A percentile compares a stretch with the other conserved stretches of the same genome.
Evolutionary conservation across 2,888 invertebrate species (phyloP).

Genomic region (Endomychus coccineus): DNA sequence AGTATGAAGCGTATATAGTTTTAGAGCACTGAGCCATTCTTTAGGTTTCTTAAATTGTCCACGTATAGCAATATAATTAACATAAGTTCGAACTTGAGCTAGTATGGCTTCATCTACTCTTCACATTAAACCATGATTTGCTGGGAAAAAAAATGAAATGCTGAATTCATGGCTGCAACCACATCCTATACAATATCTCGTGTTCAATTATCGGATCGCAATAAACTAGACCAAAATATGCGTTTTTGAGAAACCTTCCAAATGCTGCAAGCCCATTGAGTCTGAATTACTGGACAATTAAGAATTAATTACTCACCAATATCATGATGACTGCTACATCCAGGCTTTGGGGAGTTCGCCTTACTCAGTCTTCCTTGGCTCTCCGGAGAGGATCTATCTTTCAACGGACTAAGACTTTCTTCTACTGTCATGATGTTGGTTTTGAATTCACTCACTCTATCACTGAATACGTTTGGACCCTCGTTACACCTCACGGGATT

Average conservation of each 20-base stretch:
- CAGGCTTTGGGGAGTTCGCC: constrained; percentile 39
- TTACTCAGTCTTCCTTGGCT: constrained; percentile 25
- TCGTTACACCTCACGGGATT: constrained; percentile 32
- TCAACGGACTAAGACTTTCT: constrained; percentile 32
- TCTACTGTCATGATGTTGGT: constrained; percentile 33
- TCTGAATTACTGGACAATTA: not conserved
- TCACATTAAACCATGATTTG: too few species aligned
- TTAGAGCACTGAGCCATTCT: too few species aligned
- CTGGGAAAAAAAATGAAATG: too few species aligned
- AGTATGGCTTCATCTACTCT: too few species aligned
- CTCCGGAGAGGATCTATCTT: constrained; percentile 34
- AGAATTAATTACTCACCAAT: constrained; percentile 28
- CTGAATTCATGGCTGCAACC: too few species aligned
- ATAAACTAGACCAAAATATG: not conserved
- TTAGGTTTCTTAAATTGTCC: too few species aligned
- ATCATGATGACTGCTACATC: constrained; percentile 39
- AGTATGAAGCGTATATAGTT: too few species aligned
- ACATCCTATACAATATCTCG: too few species aligned
- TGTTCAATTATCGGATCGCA: not conserved
- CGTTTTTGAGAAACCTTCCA: too few species aligned
- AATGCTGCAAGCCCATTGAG: not conserved
- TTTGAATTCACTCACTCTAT: constrained; percentile 24
- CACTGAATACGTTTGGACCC: constrained; percentile 17
- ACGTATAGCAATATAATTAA: too few species aligned
- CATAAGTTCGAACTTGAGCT: too few species aligned